Base-by-base conservation (phyloP, 2,888 invertebrate genomes). In the Thecophora atra region DNA sequence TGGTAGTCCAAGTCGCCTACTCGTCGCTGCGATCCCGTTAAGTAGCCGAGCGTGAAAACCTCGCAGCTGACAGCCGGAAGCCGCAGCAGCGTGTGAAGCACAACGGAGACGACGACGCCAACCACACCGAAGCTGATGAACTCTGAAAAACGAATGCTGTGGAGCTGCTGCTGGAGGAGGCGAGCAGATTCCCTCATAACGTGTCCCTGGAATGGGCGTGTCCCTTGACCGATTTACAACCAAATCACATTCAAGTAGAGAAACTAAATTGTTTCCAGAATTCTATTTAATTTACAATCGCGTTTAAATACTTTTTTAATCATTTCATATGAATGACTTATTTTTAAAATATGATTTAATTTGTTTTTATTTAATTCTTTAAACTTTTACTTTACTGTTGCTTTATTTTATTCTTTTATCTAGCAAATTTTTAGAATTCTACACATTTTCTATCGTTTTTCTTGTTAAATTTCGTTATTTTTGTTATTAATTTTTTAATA, bases 21-120 rank as follows among this genome's bases (percentile, higher is more conserved):
- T 73, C 91, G 89, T 74, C 96, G 88, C 82, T 93, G 91, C 15
- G 95, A 94, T 5, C 96, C 96, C 1, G 95, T 96, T 76, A 96
- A 87, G 85, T 96, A 96, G 65, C 95, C 95, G 74, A 96, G 88
- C 24, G 91, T 92, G 84, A 94, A 94, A 65, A 89, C 90, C 78
- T 93, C 91, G 30, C 88, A 87, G 78, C 74, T 77, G 37, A 76
- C 79, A 63, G 21, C 26, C 13, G 62, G 67, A n/a, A 78, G 68
- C 13, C 74, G 67, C n/a, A 74, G 67, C 37, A 11, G 37, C 7
- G 11, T 37, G 37, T n/a, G n/a, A n/a, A n/a, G n/a, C n/a, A n/a
- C n/a, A n/a, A 2, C 11, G 11, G 65, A 15, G 44, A 56, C 30
- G 26, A 64, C 60, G 17, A 64, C 54, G 52, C 62, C 30, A 54